These are phyloP conservation scores for Thunnus maccoyii DNA, from an alignment of 2,113 vertebrate species.

Conservation along the genomic window DNA sequence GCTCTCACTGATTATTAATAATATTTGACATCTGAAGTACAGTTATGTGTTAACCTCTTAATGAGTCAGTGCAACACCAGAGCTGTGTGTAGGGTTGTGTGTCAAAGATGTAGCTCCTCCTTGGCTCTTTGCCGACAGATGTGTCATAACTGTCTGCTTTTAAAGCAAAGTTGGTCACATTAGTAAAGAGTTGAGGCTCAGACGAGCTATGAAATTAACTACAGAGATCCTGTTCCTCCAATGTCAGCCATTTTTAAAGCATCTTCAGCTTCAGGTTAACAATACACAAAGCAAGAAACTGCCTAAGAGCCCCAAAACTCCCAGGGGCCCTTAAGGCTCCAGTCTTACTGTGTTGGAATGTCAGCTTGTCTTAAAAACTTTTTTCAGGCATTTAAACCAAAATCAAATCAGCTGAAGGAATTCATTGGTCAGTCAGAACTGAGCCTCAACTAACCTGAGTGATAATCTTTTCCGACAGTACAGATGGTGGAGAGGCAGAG, in stretches of 20 bases:
- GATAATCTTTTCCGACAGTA: conserved; percentile 11
- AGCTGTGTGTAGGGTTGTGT: conserved; percentile 48
- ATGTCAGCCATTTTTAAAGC: no score
- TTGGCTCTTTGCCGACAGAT: background rate
- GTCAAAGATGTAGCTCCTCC: conserved; percentile 11
- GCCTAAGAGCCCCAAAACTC: no score
- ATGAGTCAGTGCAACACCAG: conserved; percentile 60
- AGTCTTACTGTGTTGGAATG: no score
- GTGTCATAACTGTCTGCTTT: background rate
- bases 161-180: background rate
- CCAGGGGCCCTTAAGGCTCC: no score
- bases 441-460: conserved; percentile 37
- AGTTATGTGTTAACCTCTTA: conserved; percentile 37
- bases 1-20: conserved; percentile 51
- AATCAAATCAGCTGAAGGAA: background rate
- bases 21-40: conserved; percentile 49
- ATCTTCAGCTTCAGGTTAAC: no score
- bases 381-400: conserved; percentile 9
- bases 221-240: no score
- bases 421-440: background rate
- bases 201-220: no score
- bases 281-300: no score
- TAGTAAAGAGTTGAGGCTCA: no score
- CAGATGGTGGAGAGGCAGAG: conserved; percentile 12
- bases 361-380: background rate